phyloP scores from a whole-genome alignment of 1,140 invertebrate species.

The Drosophila funebris region DNA sequence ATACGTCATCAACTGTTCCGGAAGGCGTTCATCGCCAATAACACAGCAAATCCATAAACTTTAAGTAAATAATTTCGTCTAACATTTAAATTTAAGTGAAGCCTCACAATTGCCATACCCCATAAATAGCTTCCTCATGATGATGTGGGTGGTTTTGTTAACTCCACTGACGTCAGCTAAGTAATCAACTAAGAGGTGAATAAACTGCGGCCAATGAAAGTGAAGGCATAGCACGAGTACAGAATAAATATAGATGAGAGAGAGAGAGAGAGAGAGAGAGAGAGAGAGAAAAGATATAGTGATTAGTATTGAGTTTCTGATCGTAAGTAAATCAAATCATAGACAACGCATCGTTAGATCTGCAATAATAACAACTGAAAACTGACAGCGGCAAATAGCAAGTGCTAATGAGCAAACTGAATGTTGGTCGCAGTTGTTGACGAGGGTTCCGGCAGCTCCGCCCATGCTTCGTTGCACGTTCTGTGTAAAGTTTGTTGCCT shows the following conservation, averaged over 20 bases:
- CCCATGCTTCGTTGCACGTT: slow-evolving; percentile 72
- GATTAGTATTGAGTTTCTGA: background rate
- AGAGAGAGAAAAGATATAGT: background rate
- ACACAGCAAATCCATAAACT: slow-evolving; percentile 7
- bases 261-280: background rate
- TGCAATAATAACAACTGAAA: slow-evolving; percentile 14
- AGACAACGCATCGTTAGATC: slow-evolving; percentile 14
- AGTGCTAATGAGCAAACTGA: slow-evolving; percentile 68
- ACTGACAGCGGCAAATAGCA: slow-evolving; percentile 11
- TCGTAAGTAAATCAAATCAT: slow-evolving; percentile 3
- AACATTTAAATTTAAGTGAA: background rate
- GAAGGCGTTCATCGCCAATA: background rate
- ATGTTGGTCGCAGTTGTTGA: slow-evolving; percentile 30
- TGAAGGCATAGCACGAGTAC: slow-evolving; percentile 56
- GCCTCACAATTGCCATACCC: background rate
- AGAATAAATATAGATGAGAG: background rate
- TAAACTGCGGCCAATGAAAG: slow-evolving; percentile 64
- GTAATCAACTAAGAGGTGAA: slow-evolving; percentile 53
- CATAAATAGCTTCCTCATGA: slow-evolving; percentile 55
- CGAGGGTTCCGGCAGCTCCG: slow-evolving; percentile 23
- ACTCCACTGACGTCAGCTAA: slow-evolving; percentile 49
- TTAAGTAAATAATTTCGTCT: background rate
- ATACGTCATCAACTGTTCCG: background rate
- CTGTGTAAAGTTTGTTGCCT: slow-evolving; percentile 55
- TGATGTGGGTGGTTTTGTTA: slow-evolving; percentile 45